Base-by-base conservation (phyloP, 2,888 invertebrate genomes). In the Neuroscelio doddi region DNA sequence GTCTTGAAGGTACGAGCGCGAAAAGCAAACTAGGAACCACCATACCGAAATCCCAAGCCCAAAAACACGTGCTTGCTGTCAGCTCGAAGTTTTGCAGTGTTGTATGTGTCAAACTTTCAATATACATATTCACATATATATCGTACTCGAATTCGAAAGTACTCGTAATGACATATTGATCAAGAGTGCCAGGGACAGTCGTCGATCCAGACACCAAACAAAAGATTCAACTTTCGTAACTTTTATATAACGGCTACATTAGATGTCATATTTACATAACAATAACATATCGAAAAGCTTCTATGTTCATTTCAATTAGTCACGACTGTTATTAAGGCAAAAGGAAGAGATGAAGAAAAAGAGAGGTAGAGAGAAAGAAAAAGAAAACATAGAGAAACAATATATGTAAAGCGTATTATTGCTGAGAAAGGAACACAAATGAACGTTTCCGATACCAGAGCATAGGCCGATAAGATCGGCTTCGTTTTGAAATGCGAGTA, bases 391-490 rank as follows among this genome's bases (percentile, higher is more conserved):
- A 16, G 15, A 16, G 16, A 14, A 16, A 38, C 14, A 16, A 47
- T 51, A 32, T 21, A 21, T 21, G 21, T 21, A 21, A 50, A 51
- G 51, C 32, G 46, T 9, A 30, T 30, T 8, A 10, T 9, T 30
- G 30, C 7, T 29, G 42, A 36, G 46, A 45, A 46, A 50, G 46
- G 41, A 45, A 45, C 39, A 36, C 49, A 26, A 29, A 56, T 39
- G 45, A 30, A 30, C 38, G 38, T 50, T 63, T 51, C 51, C 62
- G 49, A 58, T 57, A 49, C 51, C 52, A 16, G 47, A 56, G 57
- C 42, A 49, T 27, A 38, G 17, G 47, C 44, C 47, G 64, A 58
- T 64, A 64, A 64, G 57, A 64, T 64, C 57, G 49, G 47, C 16
- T 24, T 46, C 24, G 46, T 57, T 57, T 57, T 57, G 58, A 64